Evolutionary conservation across 2,888 invertebrate genomes (phyloP).

Genomic region (Drosophila anomelani): DNA sequence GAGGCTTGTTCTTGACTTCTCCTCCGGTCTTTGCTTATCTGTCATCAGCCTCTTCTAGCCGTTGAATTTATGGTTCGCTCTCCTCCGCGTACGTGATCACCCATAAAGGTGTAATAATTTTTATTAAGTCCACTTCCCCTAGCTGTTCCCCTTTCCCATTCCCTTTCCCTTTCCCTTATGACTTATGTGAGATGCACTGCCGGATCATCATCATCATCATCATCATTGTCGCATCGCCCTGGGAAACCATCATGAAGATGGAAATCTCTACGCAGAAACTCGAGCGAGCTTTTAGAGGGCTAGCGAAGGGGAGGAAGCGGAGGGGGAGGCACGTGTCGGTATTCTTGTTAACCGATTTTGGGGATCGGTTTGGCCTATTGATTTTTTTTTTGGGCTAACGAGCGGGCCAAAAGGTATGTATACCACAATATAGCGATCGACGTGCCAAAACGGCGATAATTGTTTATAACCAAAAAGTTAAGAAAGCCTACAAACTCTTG

Average conservation of each 20-base stretch:
- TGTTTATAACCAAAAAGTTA: neutral
- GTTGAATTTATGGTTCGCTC: slow-evolving; percentile 32
- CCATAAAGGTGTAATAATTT: slow-evolving; percentile 84
- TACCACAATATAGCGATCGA: slow-evolving; percentile 44
- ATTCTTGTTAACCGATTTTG: slow-evolving; percentile 47
- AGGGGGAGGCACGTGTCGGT: slow-evolving; percentile 64
- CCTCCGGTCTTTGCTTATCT: slow-evolving; percentile 24
- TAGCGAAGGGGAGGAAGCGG: too few relatives aligned
- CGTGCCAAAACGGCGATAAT: slow-evolving; percentile 57
- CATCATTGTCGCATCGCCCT: slow-evolving; percentile 1
- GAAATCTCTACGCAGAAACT: slow-evolving; percentile 72
- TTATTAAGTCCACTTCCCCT: slow-evolving; percentile 73
- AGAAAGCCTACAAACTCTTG: neutral
- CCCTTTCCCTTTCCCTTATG: slow-evolving; percentile 51
- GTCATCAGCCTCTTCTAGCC: slow-evolving; percentile 64
- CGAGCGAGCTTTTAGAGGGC: slow-evolving; percentile 43
- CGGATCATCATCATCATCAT: slow-evolving; percentile 8
- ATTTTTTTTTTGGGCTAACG: slow-evolving; percentile 53
- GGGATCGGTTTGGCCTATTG: slow-evolving; percentile 55
- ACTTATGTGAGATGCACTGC: slow-evolving; percentile 71
- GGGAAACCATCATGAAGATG: slow-evolving; percentile 45
- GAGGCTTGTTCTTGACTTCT: slow-evolving; percentile 19
- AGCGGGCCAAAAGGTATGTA: neutral
- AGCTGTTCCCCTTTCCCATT: neutral
- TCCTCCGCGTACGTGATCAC: slow-evolving; percentile 82